Conservation (phyloP, 2,113 vertebrate species). For the Sphaerodactylus townsendi region DNA sequence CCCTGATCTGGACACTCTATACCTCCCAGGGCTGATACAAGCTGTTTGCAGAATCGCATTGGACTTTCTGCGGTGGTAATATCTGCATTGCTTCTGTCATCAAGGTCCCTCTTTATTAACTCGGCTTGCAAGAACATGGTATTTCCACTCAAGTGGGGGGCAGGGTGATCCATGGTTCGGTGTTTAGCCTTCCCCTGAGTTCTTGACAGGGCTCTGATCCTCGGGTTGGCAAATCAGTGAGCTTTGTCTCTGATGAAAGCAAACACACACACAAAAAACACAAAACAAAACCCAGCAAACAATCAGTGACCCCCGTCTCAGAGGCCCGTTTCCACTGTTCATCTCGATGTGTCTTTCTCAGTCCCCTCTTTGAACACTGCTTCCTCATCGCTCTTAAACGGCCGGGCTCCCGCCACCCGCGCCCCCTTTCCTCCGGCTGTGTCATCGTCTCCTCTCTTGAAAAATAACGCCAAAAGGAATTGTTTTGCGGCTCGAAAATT, state of each 20-base stretch:
- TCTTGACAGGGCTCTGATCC: not conserved
- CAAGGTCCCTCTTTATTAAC: too few species aligned
- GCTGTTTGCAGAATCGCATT: too few species aligned
- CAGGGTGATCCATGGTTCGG: not conserved
- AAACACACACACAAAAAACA: too few species aligned
- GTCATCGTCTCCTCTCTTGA: conserved; percentile 60
- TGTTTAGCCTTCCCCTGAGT: not conserved
- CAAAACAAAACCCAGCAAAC: conserved; percentile 17
- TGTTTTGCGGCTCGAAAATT: conserved; percentile 81
- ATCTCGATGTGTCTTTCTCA: conserved; percentile 57
- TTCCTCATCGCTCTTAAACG: conserved; percentile 63
- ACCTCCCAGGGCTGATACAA: too few species aligned
- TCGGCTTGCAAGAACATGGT: not conserved
- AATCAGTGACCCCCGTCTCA: conserved; percentile 60
- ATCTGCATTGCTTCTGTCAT: too few species aligned
- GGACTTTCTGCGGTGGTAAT: too few species aligned
- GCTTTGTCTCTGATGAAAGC: not conserved
- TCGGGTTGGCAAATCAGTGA: not conserved
- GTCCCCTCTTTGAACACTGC: conserved; percentile 59
- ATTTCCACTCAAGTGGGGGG: not conserved
- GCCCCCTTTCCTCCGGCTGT: not conserved
- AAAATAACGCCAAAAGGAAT: conserved; percentile 78
- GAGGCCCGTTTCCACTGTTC: conserved; percentile 26
- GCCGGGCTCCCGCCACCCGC: conserved; percentile 11
- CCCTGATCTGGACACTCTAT: too few species aligned